A percentile compares a stretch with the other conserved stretches of the same genome.
phyloP scores from a whole-genome alignment of 2,797 vertebrate species.

The Morus bassanus region DNA sequence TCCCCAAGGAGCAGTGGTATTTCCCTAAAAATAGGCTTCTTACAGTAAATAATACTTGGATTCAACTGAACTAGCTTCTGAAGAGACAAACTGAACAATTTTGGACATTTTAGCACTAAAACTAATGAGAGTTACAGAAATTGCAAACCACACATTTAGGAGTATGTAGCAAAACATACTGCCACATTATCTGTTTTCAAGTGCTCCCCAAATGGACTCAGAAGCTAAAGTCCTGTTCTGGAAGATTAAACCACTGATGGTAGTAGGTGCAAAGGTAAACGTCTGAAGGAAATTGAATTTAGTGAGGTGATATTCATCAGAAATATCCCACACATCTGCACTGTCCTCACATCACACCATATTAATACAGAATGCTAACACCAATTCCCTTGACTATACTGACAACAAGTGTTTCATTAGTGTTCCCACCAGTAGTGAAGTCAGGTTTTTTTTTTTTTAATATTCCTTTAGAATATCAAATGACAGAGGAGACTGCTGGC shows the following conservation, averaged over 20 bases:
- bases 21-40: slow-evolving; percentile 1
- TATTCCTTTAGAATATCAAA: not conserved
- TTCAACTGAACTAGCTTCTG: not conserved
- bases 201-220: rapidly evolving
- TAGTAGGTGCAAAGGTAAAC: not conserved
- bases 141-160: not conserved
- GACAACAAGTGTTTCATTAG: not conserved
- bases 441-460: rapidly evolving
- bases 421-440: not conserved
- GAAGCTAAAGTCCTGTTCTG: not conserved
- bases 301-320: not conserved
- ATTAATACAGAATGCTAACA: rapidly evolving
- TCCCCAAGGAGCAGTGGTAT: not conserved
- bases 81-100: not conserved
- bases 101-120: not conserved
- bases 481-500: not conserved
- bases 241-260: not conserved
- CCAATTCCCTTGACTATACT: not conserved
- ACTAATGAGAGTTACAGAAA: not conserved
- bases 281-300: not conserved
- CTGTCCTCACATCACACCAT: rapidly evolving
- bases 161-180: not conserved
- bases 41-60: not conserved
- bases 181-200: not conserved
- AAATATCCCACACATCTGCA: not conserved